A percentile compares a stretch with the other conserved stretches of the same genome.
phyloP scores from a whole-genome alignment of 1,140 invertebrate species.

The Megathymus violae region DNA sequence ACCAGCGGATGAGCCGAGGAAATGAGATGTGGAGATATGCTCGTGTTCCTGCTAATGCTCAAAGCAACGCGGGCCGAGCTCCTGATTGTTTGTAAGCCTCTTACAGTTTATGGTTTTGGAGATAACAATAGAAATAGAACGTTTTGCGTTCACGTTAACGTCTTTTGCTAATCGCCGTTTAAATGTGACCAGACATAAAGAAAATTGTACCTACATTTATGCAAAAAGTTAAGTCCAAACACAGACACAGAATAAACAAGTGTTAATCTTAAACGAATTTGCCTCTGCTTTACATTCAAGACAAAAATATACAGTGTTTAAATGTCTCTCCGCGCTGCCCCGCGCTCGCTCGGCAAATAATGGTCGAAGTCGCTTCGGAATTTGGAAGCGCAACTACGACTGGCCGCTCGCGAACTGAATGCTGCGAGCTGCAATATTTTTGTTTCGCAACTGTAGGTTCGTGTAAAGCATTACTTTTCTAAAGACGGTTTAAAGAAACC shows the following conservation, averaged over 20 bases:
- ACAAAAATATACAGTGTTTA: constrained; percentile 25
- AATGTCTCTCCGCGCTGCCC: constrained; percentile 10
- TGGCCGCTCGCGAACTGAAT: constrained; percentile 8
- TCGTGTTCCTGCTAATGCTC: constrained; percentile 18
- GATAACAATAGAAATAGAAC: not conserved
- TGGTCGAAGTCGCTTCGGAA: constrained; percentile 16
- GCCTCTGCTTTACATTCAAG: constrained; percentile 21
- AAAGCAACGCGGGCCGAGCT: constrained; percentile 25
- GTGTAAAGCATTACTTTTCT: not conserved
- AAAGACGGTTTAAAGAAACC: constrained; percentile 7
- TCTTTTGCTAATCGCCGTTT: too few species aligned
- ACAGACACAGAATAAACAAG: not conserved
- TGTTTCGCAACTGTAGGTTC: not conserved
- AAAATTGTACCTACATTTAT: too few species aligned
- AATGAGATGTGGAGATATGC: constrained; percentile 27
- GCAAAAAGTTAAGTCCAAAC: too few species aligned
- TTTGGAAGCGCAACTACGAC: constrained; percentile 18
- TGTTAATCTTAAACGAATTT: constrained; percentile 17
- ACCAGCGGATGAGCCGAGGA: constrained; percentile 16
- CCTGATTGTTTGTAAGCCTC: constrained; percentile 16
- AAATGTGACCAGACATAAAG: too few species aligned
- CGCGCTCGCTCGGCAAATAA: constrained; percentile 29
- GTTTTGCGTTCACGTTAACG: not conserved
- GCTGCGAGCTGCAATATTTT: constrained; percentile 16
- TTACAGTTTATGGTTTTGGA: constrained; percentile 3